Evolutionary conservation across 2,888 invertebrate species (phyloP).

Genomic region (Unio delphinus): DNA sequence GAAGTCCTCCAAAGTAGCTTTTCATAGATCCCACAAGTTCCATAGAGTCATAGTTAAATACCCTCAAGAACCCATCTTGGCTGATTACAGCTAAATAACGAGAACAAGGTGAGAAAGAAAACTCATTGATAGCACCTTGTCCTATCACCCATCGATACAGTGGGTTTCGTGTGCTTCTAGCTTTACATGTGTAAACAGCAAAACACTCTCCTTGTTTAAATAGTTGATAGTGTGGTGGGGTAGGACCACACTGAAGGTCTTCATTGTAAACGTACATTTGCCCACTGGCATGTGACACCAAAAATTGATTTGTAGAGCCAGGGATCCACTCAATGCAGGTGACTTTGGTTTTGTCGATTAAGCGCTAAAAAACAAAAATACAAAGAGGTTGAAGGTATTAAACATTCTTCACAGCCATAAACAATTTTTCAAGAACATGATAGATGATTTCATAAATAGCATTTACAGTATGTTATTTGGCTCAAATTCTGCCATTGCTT

Average conservation of each 20-base stretch:
- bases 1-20: conserved; percentile 97
- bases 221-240: conserved; percentile 93
- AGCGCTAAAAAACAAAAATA: conserved; percentile 78
- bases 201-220: conserved; percentile 96
- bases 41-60: conserved; percentile 98
- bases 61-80: conserved; percentile 89
- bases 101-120: conserved; percentile 96
- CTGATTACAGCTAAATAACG: conserved; percentile 93
- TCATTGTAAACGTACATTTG: conserved; percentile 98
- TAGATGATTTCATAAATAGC: too few relatives aligned
- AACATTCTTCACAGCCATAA: too few relatives aligned
- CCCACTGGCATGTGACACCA: conserved; percentile 95
- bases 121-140: conserved; percentile 88
- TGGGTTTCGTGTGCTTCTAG: conserved; percentile 96
- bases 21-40: conserved; percentile 91
- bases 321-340: conserved; percentile 99
- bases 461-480: too few relatives aligned
- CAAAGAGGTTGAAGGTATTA: neutral
- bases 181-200: conserved; percentile 94
- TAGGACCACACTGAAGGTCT: conserved; percentile 85
- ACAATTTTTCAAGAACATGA: too few relatives aligned
- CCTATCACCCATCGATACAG: conserved; percentile 81
- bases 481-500: too few relatives aligned
- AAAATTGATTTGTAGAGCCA: conserved; percentile 91
- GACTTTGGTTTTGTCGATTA: conserved; percentile 94